Evolutionary conservation across 2,113 vertebrate genomes (phyloP).

Genomic region (Hippocampus mohnikei): DNA sequence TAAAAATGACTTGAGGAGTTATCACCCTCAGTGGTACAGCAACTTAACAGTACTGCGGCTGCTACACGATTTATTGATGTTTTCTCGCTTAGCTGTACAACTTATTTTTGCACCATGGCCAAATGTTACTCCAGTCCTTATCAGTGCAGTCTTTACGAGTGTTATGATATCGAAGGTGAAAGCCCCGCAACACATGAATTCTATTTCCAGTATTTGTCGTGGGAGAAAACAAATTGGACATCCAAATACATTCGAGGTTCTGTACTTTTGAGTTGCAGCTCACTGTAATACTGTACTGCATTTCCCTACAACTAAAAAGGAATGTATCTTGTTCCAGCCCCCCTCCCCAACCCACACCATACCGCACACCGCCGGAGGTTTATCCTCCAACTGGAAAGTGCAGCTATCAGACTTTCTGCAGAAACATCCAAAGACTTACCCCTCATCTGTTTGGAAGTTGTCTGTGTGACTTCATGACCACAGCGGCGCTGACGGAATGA

Average conservation of each 20-base stretch:
- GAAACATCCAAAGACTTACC: slow-evolving; percentile 24
- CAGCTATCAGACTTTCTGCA: slow-evolving; percentile 20
- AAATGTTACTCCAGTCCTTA: neutral
- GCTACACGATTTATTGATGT: neutral
- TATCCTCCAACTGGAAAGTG: slow-evolving; percentile 7
- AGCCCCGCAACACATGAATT: neutral
- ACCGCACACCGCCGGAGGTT: slow-evolving; percentile 11
- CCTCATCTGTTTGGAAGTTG: slow-evolving; percentile 16
- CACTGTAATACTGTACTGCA: slow-evolving; percentile 16
- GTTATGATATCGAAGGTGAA: neutral
- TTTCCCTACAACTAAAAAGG: slow-evolving; percentile 29
- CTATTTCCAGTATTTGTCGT: neutral
- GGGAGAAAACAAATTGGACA: neutral
- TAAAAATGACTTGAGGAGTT: neutral
- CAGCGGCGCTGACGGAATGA: slow-evolving; percentile 22
- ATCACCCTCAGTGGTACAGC: neutral
- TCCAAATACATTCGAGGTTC: neutral
- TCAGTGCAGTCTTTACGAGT: neutral
- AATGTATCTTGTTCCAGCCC: slow-evolving; percentile 11
- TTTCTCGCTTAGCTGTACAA: neutral
- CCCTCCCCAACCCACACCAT: neutral
- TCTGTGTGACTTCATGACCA: slow-evolving; percentile 31
- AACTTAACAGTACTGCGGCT: neutral
- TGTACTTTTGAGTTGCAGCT: slow-evolving; percentile 6
- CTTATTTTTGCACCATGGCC: neutral